phyloP scores from a whole-genome alignment of 2,888 invertebrate species.

The Craniophora ligustri region DNA sequence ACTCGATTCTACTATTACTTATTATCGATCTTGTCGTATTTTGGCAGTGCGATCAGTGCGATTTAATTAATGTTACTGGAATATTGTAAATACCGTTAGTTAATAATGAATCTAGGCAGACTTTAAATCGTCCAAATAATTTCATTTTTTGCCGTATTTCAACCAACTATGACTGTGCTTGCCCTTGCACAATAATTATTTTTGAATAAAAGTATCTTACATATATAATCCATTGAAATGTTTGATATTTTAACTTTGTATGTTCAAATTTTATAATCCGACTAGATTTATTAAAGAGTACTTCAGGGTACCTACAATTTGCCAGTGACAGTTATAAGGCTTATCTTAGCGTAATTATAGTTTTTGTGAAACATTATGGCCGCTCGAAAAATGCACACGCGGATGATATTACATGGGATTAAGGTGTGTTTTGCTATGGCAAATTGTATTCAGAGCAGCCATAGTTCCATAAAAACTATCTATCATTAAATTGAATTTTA shows the following conservation, averaged over 20 bases:
- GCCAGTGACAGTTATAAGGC: conserved; percentile 29
- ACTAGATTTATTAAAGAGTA: neutral
- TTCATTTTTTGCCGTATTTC: no score
- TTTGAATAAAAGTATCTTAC: no score
- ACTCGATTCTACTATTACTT: conserved; percentile 64
- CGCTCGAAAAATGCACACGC: neutral
- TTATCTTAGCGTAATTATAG: conserved; percentile 31
- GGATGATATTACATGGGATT: neutral
- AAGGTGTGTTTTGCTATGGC: neutral
- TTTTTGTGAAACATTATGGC: neutral
- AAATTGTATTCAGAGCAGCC: neutral
- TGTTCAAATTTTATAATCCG: neutral
- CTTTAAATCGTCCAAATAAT: neutral
- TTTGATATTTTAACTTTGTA: no score
- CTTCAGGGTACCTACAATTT: no score
- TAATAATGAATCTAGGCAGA: neutral
- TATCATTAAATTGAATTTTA: conserved; percentile 45
- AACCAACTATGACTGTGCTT: no score
- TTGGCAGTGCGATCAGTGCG: conserved; percentile 69
- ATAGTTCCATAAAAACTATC: neutral
- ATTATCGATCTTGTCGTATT: conserved; percentile 57
- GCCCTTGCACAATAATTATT: no score
- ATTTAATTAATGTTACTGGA: conserved; percentile 23
- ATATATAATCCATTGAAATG: no score
- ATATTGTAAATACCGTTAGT: neutral